phyloP scores from a whole-genome alignment of 1,140 invertebrate species.

The Aphaenogaster rudis region DNA sequence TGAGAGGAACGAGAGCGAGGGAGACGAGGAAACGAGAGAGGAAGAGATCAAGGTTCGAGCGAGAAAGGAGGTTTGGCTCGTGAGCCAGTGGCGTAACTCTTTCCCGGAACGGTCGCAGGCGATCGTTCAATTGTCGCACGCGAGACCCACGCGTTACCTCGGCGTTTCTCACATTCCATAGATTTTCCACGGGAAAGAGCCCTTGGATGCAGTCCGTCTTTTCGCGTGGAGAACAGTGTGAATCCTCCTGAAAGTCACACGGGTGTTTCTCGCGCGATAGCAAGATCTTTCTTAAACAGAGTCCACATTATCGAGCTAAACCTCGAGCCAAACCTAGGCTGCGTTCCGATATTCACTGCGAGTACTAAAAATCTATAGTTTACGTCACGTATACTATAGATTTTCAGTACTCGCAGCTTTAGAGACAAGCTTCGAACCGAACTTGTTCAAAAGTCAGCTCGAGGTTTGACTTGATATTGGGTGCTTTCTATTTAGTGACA shows the following conservation, averaged over 20 bases:
- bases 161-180: conserved; percentile 5
- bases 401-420: no score
- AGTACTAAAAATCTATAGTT: no score
- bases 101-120: conserved; percentile 48
- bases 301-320: no score
- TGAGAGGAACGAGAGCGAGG: conserved; percentile 28
- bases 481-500: no score
- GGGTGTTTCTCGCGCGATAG: neutral
- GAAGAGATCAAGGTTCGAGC: conserved; percentile 56
- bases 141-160: neutral
- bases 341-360: no score
- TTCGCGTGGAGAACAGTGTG: neutral
- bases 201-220: neutral
- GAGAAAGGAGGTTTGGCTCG: conserved; percentile 1
- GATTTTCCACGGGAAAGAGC: neutral
- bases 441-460: no score
- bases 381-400: no score
- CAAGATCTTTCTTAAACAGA: neutral
- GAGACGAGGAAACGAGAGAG: conserved; percentile 35
- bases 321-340: no score
- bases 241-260: neutral
- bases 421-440: no score
- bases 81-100: conserved; percentile 67
- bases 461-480: no score
- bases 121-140: conserved; percentile 38